Percentiles rank a stretch among this genome's conserved stretches.
Conservation (phyloP, 2,113 vertebrate genomes). For the Loxodonta africana region DNA sequence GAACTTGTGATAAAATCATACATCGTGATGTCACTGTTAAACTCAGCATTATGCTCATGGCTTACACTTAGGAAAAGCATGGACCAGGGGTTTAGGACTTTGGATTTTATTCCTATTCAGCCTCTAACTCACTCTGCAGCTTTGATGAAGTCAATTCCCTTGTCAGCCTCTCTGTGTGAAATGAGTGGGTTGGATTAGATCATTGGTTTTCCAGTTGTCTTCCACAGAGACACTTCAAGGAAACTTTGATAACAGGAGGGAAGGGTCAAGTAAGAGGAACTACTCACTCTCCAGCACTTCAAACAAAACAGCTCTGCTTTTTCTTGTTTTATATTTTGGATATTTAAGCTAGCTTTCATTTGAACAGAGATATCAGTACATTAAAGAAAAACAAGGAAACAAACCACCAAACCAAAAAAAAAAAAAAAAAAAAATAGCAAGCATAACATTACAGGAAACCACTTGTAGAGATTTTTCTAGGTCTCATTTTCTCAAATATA, state of each 20-base stretch:
- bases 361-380: background rate
- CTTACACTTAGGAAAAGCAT: background rate
- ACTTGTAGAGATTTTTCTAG: background rate
- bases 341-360: background rate
- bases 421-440: too few species aligned
- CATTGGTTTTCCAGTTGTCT: constrained; percentile 4
- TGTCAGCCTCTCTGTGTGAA: constrained; percentile 16
- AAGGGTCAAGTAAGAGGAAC: background rate
- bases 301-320: background rate
- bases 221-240: background rate
- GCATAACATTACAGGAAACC: background rate
- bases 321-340: background rate
- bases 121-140: background rate
- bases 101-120: background rate
- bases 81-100: background rate
- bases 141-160: constrained; percentile 36
- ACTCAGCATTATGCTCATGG: background rate
- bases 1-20: background rate
- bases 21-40: background rate
- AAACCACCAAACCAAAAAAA: background rate
- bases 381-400: background rate
- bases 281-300: background rate
- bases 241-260: background rate
- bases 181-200: background rate
- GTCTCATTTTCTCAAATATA: background rate